Percentiles rank a stretch among this genome's conserved stretches.
These are phyloP conservation scores for Eleutherodactylus coqui DNA, from an alignment of 2,797 vertebrate species.

Conservation along the genomic window DNA sequence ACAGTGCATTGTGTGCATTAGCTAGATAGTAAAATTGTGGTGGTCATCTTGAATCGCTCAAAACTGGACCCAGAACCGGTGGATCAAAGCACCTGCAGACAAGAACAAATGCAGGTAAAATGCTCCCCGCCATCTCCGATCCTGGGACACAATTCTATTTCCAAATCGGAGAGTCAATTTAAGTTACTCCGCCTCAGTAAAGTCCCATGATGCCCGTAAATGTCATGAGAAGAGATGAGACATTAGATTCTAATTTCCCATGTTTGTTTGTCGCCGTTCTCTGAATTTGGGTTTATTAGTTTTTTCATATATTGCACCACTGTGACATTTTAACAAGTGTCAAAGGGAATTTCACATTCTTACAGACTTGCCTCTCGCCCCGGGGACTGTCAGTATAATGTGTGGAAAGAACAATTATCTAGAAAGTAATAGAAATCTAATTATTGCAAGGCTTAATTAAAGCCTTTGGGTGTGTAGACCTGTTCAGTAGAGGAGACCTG, in stretches of 20 bases:
- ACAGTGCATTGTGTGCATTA: no score
- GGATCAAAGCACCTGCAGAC: no score
- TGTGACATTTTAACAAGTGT: conserved; percentile 10
- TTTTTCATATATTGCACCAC: neutral
- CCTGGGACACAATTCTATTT: no score
- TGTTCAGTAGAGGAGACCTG: conserved; percentile 10
- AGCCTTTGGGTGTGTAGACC: conserved; percentile 43
- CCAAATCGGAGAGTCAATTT: no score
- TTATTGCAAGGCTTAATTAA: conserved; percentile 15
- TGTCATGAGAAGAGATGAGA: neutral
- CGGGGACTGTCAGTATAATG: neutral
- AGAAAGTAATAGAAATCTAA: conserved; percentile 14
- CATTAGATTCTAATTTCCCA: neutral
- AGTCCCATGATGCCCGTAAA: conserved; percentile 10
- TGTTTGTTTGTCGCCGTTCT: neutral
- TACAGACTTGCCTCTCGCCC: conserved; percentile 38
- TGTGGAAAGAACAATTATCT: conserved; percentile 37
- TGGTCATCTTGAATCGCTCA: no score
- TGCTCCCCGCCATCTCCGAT: no score
- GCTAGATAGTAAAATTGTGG: no score
- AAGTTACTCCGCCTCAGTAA: neutral
- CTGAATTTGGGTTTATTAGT: neutral
- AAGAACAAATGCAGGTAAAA: no score
- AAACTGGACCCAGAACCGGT: no score
- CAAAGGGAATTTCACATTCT: conserved; percentile 27